Evolutionary conservation across 2,113 vertebrate genomes (phyloP), one percentile per base, ranked within the genome.

Genomic region (Tachysurus vachellii): DNA sequence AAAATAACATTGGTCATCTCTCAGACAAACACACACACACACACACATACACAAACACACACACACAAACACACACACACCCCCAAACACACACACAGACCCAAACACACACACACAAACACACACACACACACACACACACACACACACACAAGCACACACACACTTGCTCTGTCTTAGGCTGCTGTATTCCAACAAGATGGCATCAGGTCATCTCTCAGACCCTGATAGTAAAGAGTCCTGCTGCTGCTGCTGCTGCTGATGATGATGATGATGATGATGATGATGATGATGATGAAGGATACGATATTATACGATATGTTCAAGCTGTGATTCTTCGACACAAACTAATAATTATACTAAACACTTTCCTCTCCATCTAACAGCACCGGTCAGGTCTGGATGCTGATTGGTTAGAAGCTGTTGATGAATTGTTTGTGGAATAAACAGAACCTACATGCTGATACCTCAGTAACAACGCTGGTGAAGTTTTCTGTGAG

Each of bases 171-270:
- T 57, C 53, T 3, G 17, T 56, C 53, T 80, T 53, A 80, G 53
- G 28, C 53, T 31, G 71, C 71, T 75, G 71, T 75, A 42, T 50
- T 75, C 77, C n/a, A 57, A 80, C 53, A 36, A 80, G 77, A 80
- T 26, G 44, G 21, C 77, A 28, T 79, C 75, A 50, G 28, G 47
- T 50, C 47, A 50, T 50, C 47, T 28, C 28, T 50, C 47, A 57
- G 53, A 57, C 57, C 9, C 53, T 57, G 50, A 54, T 5, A 28
- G 42, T 31, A 19, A 19, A 10, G 53, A 28, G n/a, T 57, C n/a
- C 9, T 53, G 36, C 36, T 36, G 36, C 36, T 36, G 36, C 36
- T 36, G 36, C 36, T 36, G 36, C 36, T 36, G 36, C 36, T 36
- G 36, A 1, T 36, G 36, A 36, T 36, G 36, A 1, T 36, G 36